Percentiles rank a stretch among this genome's conserved stretches.
These are phyloP conservation scores for Corythucha ciliata DNA, from an alignment of 2,888 invertebrate species.

Conservation along the genomic window DNA sequence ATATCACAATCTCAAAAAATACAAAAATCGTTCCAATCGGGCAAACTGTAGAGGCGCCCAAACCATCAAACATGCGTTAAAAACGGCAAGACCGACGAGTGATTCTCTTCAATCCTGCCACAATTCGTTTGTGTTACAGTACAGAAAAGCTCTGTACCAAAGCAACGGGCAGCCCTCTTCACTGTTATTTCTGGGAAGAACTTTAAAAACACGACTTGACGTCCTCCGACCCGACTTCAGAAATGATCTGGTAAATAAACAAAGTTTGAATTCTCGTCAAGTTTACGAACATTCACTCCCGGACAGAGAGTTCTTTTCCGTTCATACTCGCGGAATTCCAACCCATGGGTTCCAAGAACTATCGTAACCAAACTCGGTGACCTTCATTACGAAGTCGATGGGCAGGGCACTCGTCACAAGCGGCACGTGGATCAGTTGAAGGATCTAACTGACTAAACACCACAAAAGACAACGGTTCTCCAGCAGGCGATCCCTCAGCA, in stretches of 20 bases:
- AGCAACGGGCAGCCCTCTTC: conserved; percentile 20
- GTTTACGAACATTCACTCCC: neutral
- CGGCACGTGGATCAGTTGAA: conserved; percentile 11
- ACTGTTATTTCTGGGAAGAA: conserved; percentile 13
- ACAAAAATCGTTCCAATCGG: too few species aligned
- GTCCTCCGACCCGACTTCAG: neutral
- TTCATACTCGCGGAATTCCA: neutral
- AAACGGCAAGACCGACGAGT: neutral
- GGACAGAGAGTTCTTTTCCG: neutral
- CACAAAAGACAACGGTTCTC: too few species aligned
- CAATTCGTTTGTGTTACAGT: conserved; percentile 6
- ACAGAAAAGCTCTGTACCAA: conserved; percentile 9
- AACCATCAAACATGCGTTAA: conserved; percentile 9
- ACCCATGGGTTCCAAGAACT: neutral
- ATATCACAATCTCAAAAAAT: too few species aligned
- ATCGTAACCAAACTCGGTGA: conserved; percentile 12
- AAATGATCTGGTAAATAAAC: neutral
- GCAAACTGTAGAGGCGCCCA: conserved; percentile 15
- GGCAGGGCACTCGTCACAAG: conserved; percentile 1
- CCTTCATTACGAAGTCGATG: conserved; percentile 13
- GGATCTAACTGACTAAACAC: too few species aligned
- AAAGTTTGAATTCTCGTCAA: neutral
- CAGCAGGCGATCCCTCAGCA: too few species aligned
- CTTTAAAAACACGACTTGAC: conserved; percentile 9
- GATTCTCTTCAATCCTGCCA: neutral